phyloP scores from a whole-genome alignment of 2,797 vertebrate genomes.

The Sebastes hubbsi region DNA sequence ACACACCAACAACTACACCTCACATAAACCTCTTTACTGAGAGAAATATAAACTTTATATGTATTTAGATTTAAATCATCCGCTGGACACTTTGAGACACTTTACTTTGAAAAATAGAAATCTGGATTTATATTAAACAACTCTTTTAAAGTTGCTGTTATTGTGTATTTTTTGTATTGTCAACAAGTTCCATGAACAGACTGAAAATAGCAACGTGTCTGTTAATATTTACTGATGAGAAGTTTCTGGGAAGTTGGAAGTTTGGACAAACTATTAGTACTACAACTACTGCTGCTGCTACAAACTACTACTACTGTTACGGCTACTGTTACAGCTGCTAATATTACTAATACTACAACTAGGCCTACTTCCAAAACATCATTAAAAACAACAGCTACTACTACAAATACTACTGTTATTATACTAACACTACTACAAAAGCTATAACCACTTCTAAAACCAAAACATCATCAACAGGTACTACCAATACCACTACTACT shows the following conservation, averaged over 20 bases:
- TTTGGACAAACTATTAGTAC: background rate
- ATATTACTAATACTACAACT: background rate
- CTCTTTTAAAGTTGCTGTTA: background rate
- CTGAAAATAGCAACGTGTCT: background rate
- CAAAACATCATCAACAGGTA: too few relatives aligned
- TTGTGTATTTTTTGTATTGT: background rate
- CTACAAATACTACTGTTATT: too few relatives aligned
- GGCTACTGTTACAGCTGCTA: rapidly evolving
- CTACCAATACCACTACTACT: too few relatives aligned
- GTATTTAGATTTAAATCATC: too few relatives aligned
- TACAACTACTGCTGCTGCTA: background rate
- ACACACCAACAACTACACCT: background rate
- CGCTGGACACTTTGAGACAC: too few relatives aligned
- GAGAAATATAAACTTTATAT: too few relatives aligned
- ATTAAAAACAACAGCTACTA: too few relatives aligned
- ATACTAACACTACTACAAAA: too few relatives aligned
- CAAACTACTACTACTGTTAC: background rate
- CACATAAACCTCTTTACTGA: background rate
- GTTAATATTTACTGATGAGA: background rate
- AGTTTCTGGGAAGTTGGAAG: background rate
- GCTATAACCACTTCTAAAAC: too few relatives aligned
- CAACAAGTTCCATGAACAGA: background rate
- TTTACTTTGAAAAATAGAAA: too few relatives aligned
- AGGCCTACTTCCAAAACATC: too few relatives aligned
- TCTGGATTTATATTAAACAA: too few relatives aligned